Base-by-base conservation (phyloP, 2,797 vertebrate genomes). In the Chaenodraco wilsoni region DNA sequence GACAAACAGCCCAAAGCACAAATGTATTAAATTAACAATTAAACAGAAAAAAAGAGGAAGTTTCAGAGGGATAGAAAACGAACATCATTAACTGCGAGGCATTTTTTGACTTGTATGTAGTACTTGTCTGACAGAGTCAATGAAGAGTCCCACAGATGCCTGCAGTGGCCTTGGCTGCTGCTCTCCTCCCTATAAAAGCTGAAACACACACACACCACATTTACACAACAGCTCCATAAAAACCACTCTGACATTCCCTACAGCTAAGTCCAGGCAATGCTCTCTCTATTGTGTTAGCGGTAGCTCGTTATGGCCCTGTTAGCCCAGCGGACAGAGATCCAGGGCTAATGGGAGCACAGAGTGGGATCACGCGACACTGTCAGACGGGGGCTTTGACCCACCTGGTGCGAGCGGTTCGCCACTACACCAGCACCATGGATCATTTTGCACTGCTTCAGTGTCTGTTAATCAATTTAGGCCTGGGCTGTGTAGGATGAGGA, bases 381-480 rank as follows among this genome's bases (percentile, higher is more conserved):
- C 94, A 91, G 93, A 92, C 94, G 94, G 93, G 94, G 81, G 79
- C 58, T 90, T 85, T 88, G 87, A 90, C 86, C 91, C 87, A 87
- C 88, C 86, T 87, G 84, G 86, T 89, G 84, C 59, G 52, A 85
- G 89, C 82, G 85, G 88, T 87, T 89, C 87, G 91, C 92, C 87
- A 79, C 95, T 95, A 87, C 93, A 90, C 94, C 87, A 95, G 95
- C 95, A 94, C 95, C 93, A 96, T 96, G 96, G 96, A 98, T 98
- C 97, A 98, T 96, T 98, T 97, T 97, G 97, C 96, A 95, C 95
- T 87, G 94, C 95, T 97, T 95, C 96, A 96, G 95, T 95, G 96
- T 92, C 95, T 95, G 96, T 97, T 99, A 99, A 98, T 99, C 98
- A 98, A 98, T 99, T 99, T 97, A 97, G 96, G 95, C 95, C 95